Percentiles rank a stretch among this genome's conserved stretches.
These are phyloP conservation scores for Myopa testacea DNA, from an alignment of 2,888 invertebrate genomes.

Conservation along the genomic window DNA sequence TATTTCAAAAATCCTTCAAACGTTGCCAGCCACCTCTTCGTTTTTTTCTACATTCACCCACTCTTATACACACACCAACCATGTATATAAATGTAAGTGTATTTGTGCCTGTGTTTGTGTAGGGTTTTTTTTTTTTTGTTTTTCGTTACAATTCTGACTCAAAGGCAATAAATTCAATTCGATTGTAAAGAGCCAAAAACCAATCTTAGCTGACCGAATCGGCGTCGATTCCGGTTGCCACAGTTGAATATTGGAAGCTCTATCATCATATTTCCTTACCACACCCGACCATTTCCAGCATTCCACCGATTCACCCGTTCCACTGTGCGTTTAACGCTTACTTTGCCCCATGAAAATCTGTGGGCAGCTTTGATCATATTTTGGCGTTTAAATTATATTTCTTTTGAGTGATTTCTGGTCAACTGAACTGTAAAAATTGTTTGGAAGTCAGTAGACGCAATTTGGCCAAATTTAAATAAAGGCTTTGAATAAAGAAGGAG, in stretches of 20 bases:
- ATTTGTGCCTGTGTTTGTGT: no score
- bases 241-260: slow-evolving; percentile 25
- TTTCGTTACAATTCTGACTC: not conserved
- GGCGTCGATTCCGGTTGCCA: not conserved
- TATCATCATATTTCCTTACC: slow-evolving; percentile 14
- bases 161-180: slow-evolving; percentile 31
- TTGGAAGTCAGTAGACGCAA: slow-evolving; percentile 22
- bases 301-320: not conserved
- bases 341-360: slow-evolving; percentile 2
- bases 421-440: slow-evolving; percentile 33
- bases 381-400: slow-evolving; percentile 17
- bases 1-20: slow-evolving; percentile 35
- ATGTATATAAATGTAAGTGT: no score
- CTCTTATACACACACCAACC: no score
- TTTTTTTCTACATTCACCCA: not conserved
- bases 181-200: slow-evolving; percentile 14
- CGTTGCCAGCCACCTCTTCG: not conserved
- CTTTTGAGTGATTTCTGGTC: slow-evolving; percentile 30
- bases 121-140: no score
- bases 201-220: not conserved
- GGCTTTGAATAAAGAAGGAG: not conserved
- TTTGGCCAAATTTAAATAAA: slow-evolving; percentile 16
- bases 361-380: slow-evolving; percentile 31
- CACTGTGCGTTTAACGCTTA: not conserved
- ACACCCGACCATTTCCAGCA: not conserved